Conservation (phyloP, 2,113 vertebrate genomes). For the Ceyx margarethae region DNA sequence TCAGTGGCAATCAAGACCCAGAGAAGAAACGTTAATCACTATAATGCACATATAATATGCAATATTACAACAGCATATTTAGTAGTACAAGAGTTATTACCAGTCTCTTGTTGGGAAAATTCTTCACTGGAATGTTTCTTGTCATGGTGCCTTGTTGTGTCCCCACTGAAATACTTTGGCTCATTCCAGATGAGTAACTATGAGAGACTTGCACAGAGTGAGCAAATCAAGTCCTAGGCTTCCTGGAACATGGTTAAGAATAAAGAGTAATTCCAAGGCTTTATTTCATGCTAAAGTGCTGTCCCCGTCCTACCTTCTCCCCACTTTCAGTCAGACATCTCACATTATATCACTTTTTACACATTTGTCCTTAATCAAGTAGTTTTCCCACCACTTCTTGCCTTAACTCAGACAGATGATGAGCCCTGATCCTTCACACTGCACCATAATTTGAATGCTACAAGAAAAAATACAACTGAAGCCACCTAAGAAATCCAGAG, state of each 20-base stretch:
- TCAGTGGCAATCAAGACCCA: not conserved
- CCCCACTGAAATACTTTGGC: not conserved
- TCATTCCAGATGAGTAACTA: not conserved
- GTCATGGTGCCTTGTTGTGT: rapidly evolving
- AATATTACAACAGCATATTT: rapidly evolving
- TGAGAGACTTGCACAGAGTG: rapidly evolving
- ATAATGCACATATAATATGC: not conserved
- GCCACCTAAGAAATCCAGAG: not conserved
- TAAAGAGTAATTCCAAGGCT: not conserved
- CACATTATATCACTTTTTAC: not conserved
- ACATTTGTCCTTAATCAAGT: not conserved
- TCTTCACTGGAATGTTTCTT: not conserved
- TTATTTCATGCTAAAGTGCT: not conserved
- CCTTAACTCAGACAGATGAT: not conserved
- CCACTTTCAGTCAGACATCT: not conserved
- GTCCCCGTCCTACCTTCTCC: not conserved
- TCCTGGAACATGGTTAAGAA: not conserved
- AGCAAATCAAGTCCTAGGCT: not conserved
- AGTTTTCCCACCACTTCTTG: not conserved
- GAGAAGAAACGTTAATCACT: not conserved
- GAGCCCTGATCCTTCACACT: not conserved
- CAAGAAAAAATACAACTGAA: not conserved
- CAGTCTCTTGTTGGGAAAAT: not conserved
- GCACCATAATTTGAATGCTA: not conserved
- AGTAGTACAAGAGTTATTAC: too few relatives aligned